These are phyloP conservation scores for Macroteleia sp. DNA, from an alignment of 2,888 invertebrate genomes.

Conservation along the genomic window DNA sequence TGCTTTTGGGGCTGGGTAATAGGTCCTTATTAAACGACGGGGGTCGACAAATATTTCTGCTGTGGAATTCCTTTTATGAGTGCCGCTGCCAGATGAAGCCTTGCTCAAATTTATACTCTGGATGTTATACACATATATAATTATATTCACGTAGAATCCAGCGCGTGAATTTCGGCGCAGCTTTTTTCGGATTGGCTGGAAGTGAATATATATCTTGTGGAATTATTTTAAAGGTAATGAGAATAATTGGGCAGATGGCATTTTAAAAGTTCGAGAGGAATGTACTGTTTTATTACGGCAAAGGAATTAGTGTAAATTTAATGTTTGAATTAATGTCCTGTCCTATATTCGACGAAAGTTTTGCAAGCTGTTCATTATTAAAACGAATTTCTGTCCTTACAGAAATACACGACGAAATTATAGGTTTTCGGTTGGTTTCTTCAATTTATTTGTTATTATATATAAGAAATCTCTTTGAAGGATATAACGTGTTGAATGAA, in stretches of 20 bases:
- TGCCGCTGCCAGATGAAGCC: slow-evolving; percentile 38
- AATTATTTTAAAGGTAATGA: slow-evolving; percentile 45
- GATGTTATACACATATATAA: slow-evolving; percentile 10
- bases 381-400: slow-evolving; percentile 10
- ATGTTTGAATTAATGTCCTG: slow-evolving; percentile 16
- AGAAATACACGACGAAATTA: neutral
- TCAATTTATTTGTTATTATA: neutral
- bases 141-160: slow-evolving; percentile 17
- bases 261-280: slow-evolving; percentile 43
- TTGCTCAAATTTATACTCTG: slow-evolving; percentile 40
- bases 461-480: neutral
- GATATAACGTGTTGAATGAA: neutral
- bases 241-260: slow-evolving; percentile 33
- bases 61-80: slow-evolving; percentile 57
- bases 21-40: slow-evolving; percentile 48
- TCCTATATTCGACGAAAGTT: slow-evolving; percentile 19
- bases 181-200: slow-evolving; percentile 11
- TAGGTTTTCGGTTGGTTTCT: neutral
- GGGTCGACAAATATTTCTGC: slow-evolving; percentile 50
- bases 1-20: slow-evolving; percentile 33
- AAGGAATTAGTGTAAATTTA: slow-evolving; percentile 27
- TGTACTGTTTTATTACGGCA: slow-evolving; percentile 26
- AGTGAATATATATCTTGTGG: slow-evolving; percentile 21
- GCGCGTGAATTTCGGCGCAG: slow-evolving; percentile 17
- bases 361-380: slow-evolving; percentile 15